Evolutionary conservation across 2,888 invertebrate genomes (phyloP), one percentile per base, ranked within the genome.

Genomic region (Apamea epomidion): DNA sequence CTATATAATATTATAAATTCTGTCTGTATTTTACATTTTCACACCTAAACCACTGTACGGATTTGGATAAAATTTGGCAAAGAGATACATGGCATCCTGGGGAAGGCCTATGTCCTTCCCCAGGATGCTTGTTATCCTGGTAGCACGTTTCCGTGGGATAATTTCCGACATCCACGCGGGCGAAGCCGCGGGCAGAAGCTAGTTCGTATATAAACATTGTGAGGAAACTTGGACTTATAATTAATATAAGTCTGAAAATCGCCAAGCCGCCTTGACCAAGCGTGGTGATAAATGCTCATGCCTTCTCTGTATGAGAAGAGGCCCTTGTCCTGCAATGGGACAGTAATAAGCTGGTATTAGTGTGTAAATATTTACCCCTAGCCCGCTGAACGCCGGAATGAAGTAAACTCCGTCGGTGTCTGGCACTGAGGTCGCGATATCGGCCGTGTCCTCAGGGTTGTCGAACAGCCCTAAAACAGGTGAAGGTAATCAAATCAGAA

Each of bases 311-410:
- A 37, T 37, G 3, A 71, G 6, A 54, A 25, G 25, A n/a, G 25
- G 16, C 25, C 10, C 1, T 54, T 32, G 51, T 8, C 51, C 7
- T 25, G 32, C 51, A 25, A 21, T 37, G 16, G 8, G 32, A 54
- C 18, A n/a, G 2, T 37, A 72, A 72, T 12, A 58, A 0, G 12
- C 12, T 42, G 21, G 37, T 42, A n/a, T 62, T 48, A 60, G 2
- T 62, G 54, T 8, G 32, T 64, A 54, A 48, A 62, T 74, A 88
- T 92, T 96, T 95, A 99, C 99, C 93, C 99, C 98, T 76, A 99
- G 96, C 60, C 99, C 99, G 94, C 98, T 98, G 91, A 99, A 99
- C 0, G 99, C 99, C 2, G 99, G 99, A 89, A 99, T 97, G 93
- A 99, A 99, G 94, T 97, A 99, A 4, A 99, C 98, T 10, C 98